phyloP scores from a whole-genome alignment of 2,888 invertebrate species.

The Lacanobia oleracea region DNA sequence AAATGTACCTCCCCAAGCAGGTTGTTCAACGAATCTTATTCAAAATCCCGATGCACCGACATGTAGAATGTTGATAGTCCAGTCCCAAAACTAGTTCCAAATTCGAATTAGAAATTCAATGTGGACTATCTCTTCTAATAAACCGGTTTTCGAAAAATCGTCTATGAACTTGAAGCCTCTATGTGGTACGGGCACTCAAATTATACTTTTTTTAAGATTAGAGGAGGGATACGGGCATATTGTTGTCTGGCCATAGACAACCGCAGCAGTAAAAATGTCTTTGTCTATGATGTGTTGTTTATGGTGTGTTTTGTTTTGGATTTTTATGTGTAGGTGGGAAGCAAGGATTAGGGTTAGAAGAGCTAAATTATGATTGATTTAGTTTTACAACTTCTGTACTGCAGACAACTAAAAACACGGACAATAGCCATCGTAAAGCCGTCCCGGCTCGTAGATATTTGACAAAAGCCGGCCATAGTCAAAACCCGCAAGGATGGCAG shows the following conservation, averaged over 20 bases:
- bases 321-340: constrained; percentile 18
- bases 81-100: constrained; percentile 54
- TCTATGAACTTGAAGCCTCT: constrained; percentile 39
- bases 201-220: constrained; percentile 56
- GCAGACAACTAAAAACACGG: background rate
- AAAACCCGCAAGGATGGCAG: no score
- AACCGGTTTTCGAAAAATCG: constrained; percentile 60
- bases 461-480: no score
- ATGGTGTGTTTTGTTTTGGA: constrained; percentile 38
- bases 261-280: constrained; percentile 68
- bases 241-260: constrained; percentile 72
- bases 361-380: background rate
- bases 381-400: background rate
- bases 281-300: constrained; percentile 68
- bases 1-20: constrained; percentile 13
- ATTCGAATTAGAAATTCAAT: constrained; percentile 61
- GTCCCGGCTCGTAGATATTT: background rate
- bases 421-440: no score
- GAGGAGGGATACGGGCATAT: constrained; percentile 74
- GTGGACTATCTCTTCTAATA: constrained; percentile 40
- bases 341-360: background rate
- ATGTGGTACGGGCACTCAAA: constrained; percentile 39
- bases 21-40: constrained; percentile 41
- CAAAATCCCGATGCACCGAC: constrained; percentile 45
- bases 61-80: constrained; percentile 46